phyloP scores from a whole-genome alignment of 2,113 vertebrate species.

The Cyphomyrus plagiostoma region DNA sequence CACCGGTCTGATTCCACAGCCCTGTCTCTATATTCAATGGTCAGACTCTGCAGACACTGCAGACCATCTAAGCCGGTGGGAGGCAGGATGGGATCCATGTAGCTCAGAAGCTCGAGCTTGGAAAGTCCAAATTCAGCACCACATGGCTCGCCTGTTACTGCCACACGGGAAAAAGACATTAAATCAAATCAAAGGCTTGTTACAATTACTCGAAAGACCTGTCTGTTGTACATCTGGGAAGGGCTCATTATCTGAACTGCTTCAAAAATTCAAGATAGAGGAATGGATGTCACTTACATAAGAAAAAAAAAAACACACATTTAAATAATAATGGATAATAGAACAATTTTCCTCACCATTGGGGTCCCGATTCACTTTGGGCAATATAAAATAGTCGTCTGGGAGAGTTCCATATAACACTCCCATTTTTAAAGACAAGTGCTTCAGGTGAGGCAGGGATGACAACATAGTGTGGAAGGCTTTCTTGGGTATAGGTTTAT shows the following conservation, averaged over 20 bases:
- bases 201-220: neutral
- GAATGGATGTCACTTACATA: neutral
- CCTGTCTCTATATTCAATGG: slow-evolving; percentile 27
- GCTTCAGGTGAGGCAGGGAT: slow-evolving; percentile 33
- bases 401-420: slow-evolving; percentile 28
- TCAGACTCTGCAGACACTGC: slow-evolving; percentile 28
- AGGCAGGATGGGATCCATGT: slow-evolving; percentile 35
- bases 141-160: slow-evolving; percentile 13
- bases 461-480: slow-evolving; percentile 29
- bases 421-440: slow-evolving; percentile 38
- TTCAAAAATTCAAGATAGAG: neutral
- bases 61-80: slow-evolving; percentile 33
- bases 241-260: neutral
- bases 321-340: neutral
- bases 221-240: neutral
- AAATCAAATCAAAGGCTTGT: neutral
- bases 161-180: neutral
- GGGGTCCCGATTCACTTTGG: neutral
- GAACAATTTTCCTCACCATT: slow-evolving; percentile 24
- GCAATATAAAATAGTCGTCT: slow-evolving; percentile 30
- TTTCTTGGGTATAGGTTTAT: slow-evolving; percentile 21
- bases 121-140: slow-evolving; percentile 11
- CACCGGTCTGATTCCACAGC: neutral
- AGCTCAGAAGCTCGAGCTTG: slow-evolving; percentile 35
- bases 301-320: neutral